Evolutionary conservation across 2,888 invertebrate genomes (phyloP), one percentile per base, ranked within the genome.

Genomic region (Ennomos fuscantarius): DNA sequence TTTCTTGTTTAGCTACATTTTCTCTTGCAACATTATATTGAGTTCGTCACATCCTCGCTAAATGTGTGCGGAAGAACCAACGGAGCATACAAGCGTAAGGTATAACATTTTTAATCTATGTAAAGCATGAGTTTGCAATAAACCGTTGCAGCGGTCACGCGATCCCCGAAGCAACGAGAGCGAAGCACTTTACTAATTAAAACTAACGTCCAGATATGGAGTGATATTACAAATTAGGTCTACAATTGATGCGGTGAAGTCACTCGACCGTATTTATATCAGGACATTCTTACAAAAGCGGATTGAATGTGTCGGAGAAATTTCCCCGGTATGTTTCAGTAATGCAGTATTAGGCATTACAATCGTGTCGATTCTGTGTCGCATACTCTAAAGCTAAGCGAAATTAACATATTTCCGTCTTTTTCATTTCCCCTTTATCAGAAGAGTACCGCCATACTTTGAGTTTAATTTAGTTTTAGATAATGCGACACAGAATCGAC

Each of bases 171-270:
- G 70, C 71, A 77, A 75, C 73, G 75, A 76, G 78, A 81, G 70
- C 76, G 71, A 73, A 65, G 71, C 77, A 87, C 82, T 87, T 86
- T 76, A 85, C 73, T 87, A 86, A 89, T 88, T 86, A 86, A 59
- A 85, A 72, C 72, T 66, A 60, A 45, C 74, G 71, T 73, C 72
- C 66, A 60, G 57, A 57, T 59, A 65, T 61, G 66, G 65, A 56
- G 49, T 51, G 47, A 64, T 68, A 68, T 66, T 66, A 70, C 66
- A 74, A 70, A 73, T 72, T 70, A 71, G 67, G 65, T 65, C 67
- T 61, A 60, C 64, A 59, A 48, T 55, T 50, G 47, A 52, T 39
- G 55, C 52, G 32, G 33, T 36, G 37, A 39, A 60, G 44, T 55
- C 39, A 47, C 48, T 56, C 47, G 11, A 40, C 33, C 40, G 11